Evolutionary conservation across 2,797 vertebrate genomes (phyloP).

Genomic region (Ambastaia sidthimunki): DNA sequence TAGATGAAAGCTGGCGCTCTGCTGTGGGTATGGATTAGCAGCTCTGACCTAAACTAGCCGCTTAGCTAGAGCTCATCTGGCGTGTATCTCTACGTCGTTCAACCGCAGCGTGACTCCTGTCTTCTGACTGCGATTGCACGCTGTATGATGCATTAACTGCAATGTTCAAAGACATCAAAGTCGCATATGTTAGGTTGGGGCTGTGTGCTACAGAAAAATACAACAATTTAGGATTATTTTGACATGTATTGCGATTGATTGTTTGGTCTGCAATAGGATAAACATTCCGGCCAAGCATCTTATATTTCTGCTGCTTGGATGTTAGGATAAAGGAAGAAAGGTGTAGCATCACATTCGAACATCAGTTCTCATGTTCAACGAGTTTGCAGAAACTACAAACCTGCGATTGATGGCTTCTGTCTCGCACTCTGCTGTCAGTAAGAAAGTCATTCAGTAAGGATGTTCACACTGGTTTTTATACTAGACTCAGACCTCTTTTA

Average conservation of each 20-base stretch:
- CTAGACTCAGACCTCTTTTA: no score
- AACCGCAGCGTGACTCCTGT: constrained; percentile 31
- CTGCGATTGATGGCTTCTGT: no score
- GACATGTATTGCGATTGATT: not conserved
- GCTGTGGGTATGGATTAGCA: constrained; percentile 37
- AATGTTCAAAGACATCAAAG: constrained; percentile 19
- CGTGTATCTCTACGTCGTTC: constrained; percentile 45
- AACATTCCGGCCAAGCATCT: not conserved
- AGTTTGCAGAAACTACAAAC: no score
- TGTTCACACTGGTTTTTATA: no score
- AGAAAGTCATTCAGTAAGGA: no score
- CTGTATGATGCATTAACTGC: constrained; percentile 2
- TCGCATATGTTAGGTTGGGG: not conserved
- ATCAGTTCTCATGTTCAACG: no score
- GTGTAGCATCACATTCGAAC: no score
- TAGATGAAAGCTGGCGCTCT: constrained; percentile 56
- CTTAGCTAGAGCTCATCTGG: constrained; percentile 24
- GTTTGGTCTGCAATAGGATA: not conserved
- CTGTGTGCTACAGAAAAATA: not conserved
- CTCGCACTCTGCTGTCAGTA: no score
- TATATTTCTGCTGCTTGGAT: not conserved
- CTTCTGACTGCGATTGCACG: constrained; percentile 2
- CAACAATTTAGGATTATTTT: not conserved
- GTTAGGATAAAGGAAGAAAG: not conserved
- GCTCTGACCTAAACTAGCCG: constrained; percentile 36